Evolutionary conservation across 2,113 vertebrate species (phyloP), one percentile per base, ranked within the genome.

Genomic region (Tenebrosternarchus preto): DNA sequence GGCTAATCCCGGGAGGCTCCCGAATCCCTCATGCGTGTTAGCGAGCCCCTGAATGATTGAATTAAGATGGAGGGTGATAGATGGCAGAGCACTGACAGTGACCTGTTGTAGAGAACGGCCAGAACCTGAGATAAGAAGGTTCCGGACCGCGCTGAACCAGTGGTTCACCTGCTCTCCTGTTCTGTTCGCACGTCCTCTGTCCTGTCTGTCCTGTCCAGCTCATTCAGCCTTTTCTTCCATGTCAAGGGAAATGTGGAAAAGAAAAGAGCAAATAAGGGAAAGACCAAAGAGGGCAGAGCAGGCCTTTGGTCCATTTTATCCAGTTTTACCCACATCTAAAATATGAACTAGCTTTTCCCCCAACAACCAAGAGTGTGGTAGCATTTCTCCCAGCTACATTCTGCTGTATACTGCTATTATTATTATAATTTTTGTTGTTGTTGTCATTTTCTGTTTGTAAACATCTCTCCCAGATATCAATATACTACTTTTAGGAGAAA

Each of bases 1-100:
- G 57, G 57, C 72, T 80, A 73, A 80, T 57, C 64, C 71, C 71
- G 27, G 31, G 31, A 56, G 70, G 46, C 19, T 60, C 59, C 24
- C 22, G 61, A 75, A 20, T 72, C 61, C 55, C 61, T 74, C 71
- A 59, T 68, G 61, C 63, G 20, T 66, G 24, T 59, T 68, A 80
- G 61, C 36, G 79, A 67, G 31, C 57, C 46, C 22, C 3, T 67
- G 71, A 80, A 33, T 75, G 79, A 74, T 66, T 63, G 57, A 68
- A 75, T 80, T 80, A 80, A 75, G 55, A 29, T 75, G 43, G 61
- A 59, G 79, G 67, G 67, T 80, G 79, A 80, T 66, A 55, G 79
- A 68, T 75, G 71, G 59, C 22, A 53, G 72, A 3, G 31, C 36
- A 6, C 46, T 75, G 71, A 74, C 71, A 75, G 79, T 80, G 43